Evolutionary conservation across 1,140 invertebrate species (phyloP), one percentile per base, ranked within the genome.

Genomic region (Papilio dardanus): DNA sequence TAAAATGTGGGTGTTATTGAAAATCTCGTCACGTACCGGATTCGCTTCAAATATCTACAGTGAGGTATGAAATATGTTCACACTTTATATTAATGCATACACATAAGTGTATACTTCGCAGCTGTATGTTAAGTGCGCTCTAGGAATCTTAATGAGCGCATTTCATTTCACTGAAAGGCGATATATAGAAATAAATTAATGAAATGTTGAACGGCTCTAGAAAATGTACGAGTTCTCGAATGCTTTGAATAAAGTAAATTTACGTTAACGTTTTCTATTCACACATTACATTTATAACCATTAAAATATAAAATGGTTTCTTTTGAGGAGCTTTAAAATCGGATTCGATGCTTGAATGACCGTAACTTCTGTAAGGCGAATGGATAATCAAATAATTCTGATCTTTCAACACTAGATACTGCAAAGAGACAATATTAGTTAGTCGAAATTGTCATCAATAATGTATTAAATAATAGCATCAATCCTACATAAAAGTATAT

Each of bases 111-210:
- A 46, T 21, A 58, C 12, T 14, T 58, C 21, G 0, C 12, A 58
- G 2, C 10, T 54, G 50, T 54, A 58, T 58, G 21, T 58, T 58
- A 28, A 58, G 54, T 24, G 24, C 54, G 24, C 21, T 58, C 21
- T 58, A 58, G 24, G 54, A 58, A 58, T 58, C 21, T 58, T 58
- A 58, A 58, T 58, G 54, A 58, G 21, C 54, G 12, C 54, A 58
- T 58, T 58, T 58, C 54, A 58, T 58, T 58, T 58, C 24, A 58
- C 24, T 58, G 24, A 58, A 58, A 58, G 21, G 54, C 54, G 54
- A 58, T 58, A 58, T 50, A 50, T 28, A 58, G 54, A 58, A 58
- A 28, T 58, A 58, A 58, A 28, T 58, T 58, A 28, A 58, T 28
- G 50, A 54, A 54, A 54, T 54, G 50, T 54, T 54, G 50, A 54